phyloP scores from a whole-genome alignment of 1,140 invertebrate species.

The Physella acuta region DNA sequence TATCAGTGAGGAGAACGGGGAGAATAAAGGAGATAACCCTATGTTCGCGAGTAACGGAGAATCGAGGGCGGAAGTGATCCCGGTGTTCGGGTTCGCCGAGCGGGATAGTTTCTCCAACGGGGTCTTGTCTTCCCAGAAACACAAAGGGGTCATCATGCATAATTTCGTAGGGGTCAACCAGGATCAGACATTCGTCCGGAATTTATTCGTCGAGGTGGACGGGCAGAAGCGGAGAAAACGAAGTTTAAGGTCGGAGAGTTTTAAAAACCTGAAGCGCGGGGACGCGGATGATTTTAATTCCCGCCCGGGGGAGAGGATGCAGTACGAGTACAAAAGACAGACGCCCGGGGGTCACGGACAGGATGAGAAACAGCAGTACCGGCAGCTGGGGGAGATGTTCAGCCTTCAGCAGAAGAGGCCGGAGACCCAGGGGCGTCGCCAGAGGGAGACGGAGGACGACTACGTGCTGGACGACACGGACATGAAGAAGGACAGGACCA shows the following conservation, averaged over 20 bases:
- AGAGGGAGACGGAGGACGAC: neutral
- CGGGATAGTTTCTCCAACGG: neutral
- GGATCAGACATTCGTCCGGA: constrained; percentile 4
- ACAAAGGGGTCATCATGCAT: constrained; percentile 2
- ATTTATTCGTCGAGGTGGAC: constrained; percentile 2
- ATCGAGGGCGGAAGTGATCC: constrained; percentile 7
- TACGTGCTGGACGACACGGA: neutral
- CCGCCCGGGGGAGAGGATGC: neutral
- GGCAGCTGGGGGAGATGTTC: neutral
- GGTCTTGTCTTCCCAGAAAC: constrained; percentile 8
- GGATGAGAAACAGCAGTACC: neutral
- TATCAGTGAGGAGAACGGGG: neutral
- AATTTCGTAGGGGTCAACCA: constrained; percentile 14
- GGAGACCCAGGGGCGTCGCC: neutral
- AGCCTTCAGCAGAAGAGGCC: neutral
- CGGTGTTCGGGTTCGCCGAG: neutral
- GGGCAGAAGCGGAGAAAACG: neutral
- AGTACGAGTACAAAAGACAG: neutral
- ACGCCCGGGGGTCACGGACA: neutral
- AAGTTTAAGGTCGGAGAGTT: neutral
- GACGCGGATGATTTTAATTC: neutral
- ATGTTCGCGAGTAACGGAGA: neutral
- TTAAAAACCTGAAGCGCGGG: neutral
- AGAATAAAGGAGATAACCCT: neutral
- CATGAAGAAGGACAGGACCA: constrained; percentile 3